These are phyloP conservation scores for Eupithecia inturbata DNA, from an alignment of 2,888 invertebrate species.

Conservation along the genomic window DNA sequence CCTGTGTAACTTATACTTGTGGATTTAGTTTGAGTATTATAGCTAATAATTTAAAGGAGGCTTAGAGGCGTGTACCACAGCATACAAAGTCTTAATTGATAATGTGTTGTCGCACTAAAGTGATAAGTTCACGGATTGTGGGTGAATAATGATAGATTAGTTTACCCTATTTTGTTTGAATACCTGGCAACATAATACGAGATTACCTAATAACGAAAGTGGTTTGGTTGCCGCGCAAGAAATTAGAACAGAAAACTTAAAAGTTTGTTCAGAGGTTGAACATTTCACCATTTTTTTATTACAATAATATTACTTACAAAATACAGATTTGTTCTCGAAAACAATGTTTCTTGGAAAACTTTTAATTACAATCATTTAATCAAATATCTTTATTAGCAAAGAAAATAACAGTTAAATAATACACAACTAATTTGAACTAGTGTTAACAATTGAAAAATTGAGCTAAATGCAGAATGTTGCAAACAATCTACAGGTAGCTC, in stretches of 20 bases:
- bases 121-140: neutral
- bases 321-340: too few relatives aligned
- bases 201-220: neutral
- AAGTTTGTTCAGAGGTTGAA: neutral
- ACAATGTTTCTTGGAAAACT: too few relatives aligned
- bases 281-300: too few relatives aligned
- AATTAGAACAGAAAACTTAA: neutral
- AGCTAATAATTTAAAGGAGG: constrained; percentile 16
- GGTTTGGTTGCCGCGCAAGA: neutral
- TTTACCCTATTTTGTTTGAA: neutral
- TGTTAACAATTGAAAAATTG: too few relatives aligned
- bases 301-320: too few relatives aligned
- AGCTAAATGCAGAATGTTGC: too few relatives aligned
- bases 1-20: neutral
- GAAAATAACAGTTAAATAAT: too few relatives aligned
- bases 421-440: too few relatives aligned
- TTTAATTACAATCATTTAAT: too few relatives aligned
- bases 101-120: constrained; percentile 11
- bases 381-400: too few relatives aligned
- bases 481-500: too few relatives aligned
- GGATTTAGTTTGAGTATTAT: constrained; percentile 20
- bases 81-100: constrained; percentile 15
- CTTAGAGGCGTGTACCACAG: constrained; percentile 6
- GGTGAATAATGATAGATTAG: constrained; percentile 10
- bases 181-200: neutral